Evolutionary conservation across 2,113 vertebrate genomes (phyloP), one percentile per base, ranked within the genome.

Genomic region (Agapornis roseicollis): DNA sequence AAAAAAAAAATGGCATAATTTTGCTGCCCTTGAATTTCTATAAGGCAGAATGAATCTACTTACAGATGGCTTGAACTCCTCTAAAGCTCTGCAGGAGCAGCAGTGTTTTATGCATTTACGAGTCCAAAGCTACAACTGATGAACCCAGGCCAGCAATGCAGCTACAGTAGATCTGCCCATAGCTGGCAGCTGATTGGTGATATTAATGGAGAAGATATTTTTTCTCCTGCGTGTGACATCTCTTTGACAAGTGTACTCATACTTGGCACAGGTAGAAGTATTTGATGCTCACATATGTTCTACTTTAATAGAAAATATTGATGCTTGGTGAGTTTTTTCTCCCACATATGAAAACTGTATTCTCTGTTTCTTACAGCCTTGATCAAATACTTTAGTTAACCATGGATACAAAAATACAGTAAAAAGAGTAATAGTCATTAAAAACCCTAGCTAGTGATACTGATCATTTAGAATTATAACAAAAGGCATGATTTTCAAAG

Each of bases 391-490:
- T 69, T 69, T 86, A 50, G 6, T 50, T 88, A 89, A 49, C 6
- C 9, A 37, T 22, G 33, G 13, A 44, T 52, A 78, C 25, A 90
- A 92, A 94, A 92, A 89, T 89, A 53, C 17, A 81, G 35, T 60
- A 49, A 73, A 87, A 69, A 53, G 88, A 90, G 35, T 50, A 85
- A 61, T 80, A 86, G 35, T 88, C 17, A 71, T 81, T 85, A 53
- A 76, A 89, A 82, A 35, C 12, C 27, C 70, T 74, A 52, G 31
- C 41, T 80, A 39, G 50, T 65, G 23, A 72, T 58, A 56, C 25
- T 42, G 65, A 82, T 94, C 3, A 78, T 29, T 95, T 94, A 88
- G 49, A 90, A 91, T 88, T 93, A 70, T 71, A 85, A 78, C 70
- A 88, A 64, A 61, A 85, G 65, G 3, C 31, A 73, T 85, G 64